Evolutionary conservation across 2,888 invertebrate genomes (phyloP).

Genomic region (Acleris laterana): DNA sequence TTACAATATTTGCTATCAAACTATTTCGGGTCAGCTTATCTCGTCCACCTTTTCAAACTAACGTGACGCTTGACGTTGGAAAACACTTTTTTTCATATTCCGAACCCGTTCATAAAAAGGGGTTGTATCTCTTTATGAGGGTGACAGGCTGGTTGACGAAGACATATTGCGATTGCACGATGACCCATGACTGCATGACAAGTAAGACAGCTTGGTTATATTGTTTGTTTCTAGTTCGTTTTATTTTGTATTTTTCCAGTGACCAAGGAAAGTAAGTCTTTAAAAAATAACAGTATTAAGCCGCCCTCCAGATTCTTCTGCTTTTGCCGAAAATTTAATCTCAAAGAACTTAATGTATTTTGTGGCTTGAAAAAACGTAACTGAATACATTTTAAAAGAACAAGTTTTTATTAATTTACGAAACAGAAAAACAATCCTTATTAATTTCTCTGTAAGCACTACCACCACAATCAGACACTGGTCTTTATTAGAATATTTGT

Average conservation of each 20-base stretch:
- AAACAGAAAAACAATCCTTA: background rate
- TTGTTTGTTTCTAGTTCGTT: slow-evolving; percentile 1
- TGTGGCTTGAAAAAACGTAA: no score
- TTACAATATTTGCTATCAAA: background rate
- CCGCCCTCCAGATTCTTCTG: no score
- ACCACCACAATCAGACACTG: slow-evolving; percentile 1
- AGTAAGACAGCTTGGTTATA: slow-evolving; percentile 1
- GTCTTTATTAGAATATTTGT: slow-evolving; percentile 2
- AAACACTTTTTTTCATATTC: slow-evolving; percentile 38
- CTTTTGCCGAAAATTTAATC: background rate
- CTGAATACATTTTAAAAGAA: no score
- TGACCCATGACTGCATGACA: slow-evolving; percentile 44
- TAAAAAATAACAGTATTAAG: background rate
- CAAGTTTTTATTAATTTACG: no score
- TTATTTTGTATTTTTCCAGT: background rate
- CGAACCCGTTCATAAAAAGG: slow-evolving; percentile 47
- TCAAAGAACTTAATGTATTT: no score
- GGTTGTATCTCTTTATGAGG: slow-evolving; percentile 61
- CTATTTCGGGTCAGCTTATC: slow-evolving; percentile 7
- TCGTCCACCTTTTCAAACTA: background rate
- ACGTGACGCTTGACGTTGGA: slow-evolving; percentile 21
- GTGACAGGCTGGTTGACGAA: slow-evolving; percentile 62
- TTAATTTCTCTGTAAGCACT: background rate
- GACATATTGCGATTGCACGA: slow-evolving; percentile 56
- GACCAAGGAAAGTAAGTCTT: background rate